A percentile compares a stretch with the other conserved stretches of the same genome.
Evolutionary conservation across 2,113 vertebrate species (phyloP).

Genomic region (Dunckerocampus dactyliophorus): DNA sequence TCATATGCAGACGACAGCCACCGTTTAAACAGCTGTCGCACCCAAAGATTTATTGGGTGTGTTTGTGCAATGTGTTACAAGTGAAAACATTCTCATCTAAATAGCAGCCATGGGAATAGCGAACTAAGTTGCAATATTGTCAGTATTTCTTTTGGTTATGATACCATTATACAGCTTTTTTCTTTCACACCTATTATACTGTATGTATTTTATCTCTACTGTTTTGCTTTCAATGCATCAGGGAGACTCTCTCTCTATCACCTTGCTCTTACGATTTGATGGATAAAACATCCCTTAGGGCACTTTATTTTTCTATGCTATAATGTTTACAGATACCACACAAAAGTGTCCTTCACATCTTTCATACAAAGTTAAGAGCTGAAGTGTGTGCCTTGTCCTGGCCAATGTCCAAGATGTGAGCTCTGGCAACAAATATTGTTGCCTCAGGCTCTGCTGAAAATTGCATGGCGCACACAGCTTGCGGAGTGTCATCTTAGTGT

Average conservation of each 20-base stretch:
- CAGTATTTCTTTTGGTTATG: neutral
- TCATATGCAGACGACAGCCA: slow-evolving; percentile 25
- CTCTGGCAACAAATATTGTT: slow-evolving; percentile 50
- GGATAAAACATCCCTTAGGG: slow-evolving; percentile 64
- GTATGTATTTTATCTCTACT: slow-evolving; percentile 6
- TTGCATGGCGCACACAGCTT: slow-evolving; percentile 44
- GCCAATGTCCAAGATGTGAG: slow-evolving; percentile 51
- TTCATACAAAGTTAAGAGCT: slow-evolving; percentile 23
- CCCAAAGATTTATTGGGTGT: neutral
- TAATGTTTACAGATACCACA: slow-evolving; percentile 74
- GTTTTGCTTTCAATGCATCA: slow-evolving; percentile 42
- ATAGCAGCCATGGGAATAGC: neutral
- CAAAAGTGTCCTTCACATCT: slow-evolving; percentile 54
- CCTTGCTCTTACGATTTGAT: slow-evolving; percentile 28
- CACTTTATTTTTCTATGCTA: slow-evolving; percentile 55
- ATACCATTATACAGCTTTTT: neutral
- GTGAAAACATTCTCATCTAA: neutral
- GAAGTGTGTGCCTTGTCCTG: slow-evolving; percentile 33
- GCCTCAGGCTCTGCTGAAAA: slow-evolving; percentile 50
- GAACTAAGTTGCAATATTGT: too few relatives aligned
- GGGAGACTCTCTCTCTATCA: slow-evolving; percentile 42
- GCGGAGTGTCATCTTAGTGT: slow-evolving; percentile 16
- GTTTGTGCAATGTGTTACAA: neutral
- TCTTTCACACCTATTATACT: neutral
- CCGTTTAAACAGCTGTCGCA: slow-evolving; percentile 11